phyloP scores from a whole-genome alignment of 2,113 vertebrate species.

The Vimba vimba region DNA sequence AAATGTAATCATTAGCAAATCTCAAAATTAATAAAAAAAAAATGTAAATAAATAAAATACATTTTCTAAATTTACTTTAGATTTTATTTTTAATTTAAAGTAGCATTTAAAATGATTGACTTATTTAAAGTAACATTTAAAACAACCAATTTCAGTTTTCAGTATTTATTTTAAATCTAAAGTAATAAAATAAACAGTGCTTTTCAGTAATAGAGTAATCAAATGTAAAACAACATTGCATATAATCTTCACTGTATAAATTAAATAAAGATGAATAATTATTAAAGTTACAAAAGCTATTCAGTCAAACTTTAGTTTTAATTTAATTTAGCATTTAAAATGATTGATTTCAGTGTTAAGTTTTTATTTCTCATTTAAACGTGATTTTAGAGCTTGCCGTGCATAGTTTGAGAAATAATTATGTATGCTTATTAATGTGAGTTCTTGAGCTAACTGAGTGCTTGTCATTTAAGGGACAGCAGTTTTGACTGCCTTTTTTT shows the following conservation, averaged over 20 bases:
- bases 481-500: background rate
- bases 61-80: background rate
- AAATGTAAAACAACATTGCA: too few species aligned
- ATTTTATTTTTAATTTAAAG: background rate
- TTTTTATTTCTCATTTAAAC: background rate
- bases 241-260: too few species aligned
- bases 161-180: too few species aligned
- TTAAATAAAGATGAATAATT: too few species aligned
- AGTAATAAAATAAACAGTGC: too few species aligned
- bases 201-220: too few species aligned
- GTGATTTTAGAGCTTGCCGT: background rate
- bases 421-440: background rate
- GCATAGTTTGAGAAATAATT: background rate
- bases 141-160: background rate
- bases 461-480: background rate
- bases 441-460: background rate
- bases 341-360: background rate
- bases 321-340: background rate
- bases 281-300: too few species aligned
- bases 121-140: background rate
- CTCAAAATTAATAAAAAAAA: too few species aligned
- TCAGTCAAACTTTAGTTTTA: background rate
- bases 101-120: too few species aligned
- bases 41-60: too few species aligned
- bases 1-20: background rate